A percentile compares a stretch with the other conserved stretches of the same genome.
phyloP scores from a whole-genome alignment of 2,797 vertebrate genomes.

The Calcarius lapponicus region DNA sequence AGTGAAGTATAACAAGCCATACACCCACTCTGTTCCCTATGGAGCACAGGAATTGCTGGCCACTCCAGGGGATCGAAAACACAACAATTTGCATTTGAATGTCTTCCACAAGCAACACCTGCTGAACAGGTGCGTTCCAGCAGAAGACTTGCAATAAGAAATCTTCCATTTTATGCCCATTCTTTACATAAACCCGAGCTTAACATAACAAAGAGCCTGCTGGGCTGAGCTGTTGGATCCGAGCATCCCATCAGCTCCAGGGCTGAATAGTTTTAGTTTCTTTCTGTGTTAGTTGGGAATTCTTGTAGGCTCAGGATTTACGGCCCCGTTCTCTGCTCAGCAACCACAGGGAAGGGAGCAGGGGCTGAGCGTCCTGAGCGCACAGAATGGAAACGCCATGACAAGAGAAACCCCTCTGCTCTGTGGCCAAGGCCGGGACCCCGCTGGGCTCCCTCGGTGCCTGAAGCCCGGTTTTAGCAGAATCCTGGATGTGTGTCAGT shows the following conservation, averaged over 20 bases:
- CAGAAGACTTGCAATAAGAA: background rate
- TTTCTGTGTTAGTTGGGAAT: background rate
- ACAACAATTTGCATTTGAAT: conserved; percentile 32
- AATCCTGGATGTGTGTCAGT: too few species aligned
- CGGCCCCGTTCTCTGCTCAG: background rate
- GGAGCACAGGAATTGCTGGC: background rate
- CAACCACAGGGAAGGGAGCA: background rate
- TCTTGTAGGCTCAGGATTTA: background rate
- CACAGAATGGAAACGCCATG: background rate
- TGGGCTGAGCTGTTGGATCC: conserved; percentile 1
- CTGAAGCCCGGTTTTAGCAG: background rate
- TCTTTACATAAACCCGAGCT: background rate
- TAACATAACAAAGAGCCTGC: conserved; percentile 54
- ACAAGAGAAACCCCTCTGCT: background rate
- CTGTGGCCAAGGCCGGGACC: background rate
- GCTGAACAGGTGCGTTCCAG: conserved; percentile 1
- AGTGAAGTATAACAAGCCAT: background rate
- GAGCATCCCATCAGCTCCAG: background rate
- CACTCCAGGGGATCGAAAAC: background rate
- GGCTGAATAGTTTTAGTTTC: background rate
- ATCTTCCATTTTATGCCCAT: background rate
- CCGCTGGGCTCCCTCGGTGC: background rate
- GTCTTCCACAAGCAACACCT: background rate
- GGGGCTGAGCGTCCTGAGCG: background rate
- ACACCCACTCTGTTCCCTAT: background rate